Conservation (phyloP, 2,797 vertebrate species). For the Rhinella marina region DNA sequence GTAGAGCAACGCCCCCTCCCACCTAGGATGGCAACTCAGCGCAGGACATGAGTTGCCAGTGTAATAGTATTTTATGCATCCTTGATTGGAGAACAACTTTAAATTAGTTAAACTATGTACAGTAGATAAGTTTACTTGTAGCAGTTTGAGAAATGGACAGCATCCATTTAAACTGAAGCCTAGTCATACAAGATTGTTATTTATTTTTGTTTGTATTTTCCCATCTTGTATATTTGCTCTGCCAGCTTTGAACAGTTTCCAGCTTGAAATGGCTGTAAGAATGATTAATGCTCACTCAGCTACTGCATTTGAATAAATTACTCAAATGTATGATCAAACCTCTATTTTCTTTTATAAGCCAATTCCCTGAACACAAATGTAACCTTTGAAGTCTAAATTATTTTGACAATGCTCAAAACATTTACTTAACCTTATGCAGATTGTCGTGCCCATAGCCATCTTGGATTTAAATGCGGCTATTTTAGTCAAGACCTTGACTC, state of each 20-base stretch:
- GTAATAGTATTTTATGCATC: no score
- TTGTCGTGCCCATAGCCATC: constrained; percentile 50
- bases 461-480: constrained; percentile 57
- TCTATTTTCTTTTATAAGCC: constrained; percentile 36
- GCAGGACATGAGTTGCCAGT: no score
- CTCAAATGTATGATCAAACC: constrained; percentile 48
- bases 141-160: not conserved
- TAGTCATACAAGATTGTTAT: not conserved
- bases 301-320: constrained; percentile 57
- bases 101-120: not conserved
- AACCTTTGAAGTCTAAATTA: constrained; percentile 54
- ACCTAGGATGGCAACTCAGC: no score
- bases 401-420: constrained; percentile 53
- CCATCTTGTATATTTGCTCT: not conserved
- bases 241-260: constrained; percentile 5
- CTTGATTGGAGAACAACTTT: not conserved
- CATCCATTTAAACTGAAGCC: not conserved
- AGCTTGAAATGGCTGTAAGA: constrained; percentile 28
- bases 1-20: no score
- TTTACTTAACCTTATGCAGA: constrained; percentile 61
- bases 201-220: constrained; percentile 25
- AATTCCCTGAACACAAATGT: constrained; percentile 45
- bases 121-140: not conserved
- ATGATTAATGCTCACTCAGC: constrained; percentile 33
- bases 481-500: constrained; percentile 4